Conservation (phyloP, 1,140 invertebrate species). For the Sitophilus oryzae region DNA sequence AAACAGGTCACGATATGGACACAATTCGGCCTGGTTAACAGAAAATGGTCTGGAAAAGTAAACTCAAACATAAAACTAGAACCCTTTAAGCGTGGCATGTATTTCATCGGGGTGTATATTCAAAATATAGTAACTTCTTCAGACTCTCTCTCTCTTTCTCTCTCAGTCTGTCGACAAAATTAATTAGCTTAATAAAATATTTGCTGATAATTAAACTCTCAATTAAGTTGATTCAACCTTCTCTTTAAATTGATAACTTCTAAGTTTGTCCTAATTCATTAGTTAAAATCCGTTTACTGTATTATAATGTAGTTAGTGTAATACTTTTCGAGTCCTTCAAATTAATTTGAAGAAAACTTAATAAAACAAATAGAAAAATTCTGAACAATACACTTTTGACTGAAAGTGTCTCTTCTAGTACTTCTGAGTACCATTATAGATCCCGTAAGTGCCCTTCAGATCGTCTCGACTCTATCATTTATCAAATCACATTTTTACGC, state of each 20-base stretch:
- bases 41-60: neutral
- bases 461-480: conserved; percentile 19
- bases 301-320: too few species aligned
- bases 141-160: conserved; percentile 11
- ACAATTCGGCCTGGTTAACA: neutral
- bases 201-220: conserved; percentile 25
- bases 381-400: too few species aligned
- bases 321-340: too few species aligned
- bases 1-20: too few species aligned
- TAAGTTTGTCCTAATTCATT: conserved; percentile 20
- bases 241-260: conserved; percentile 20
- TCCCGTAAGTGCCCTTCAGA: conserved; percentile 22
- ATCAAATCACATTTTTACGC: conserved; percentile 28
- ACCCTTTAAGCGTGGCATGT: neutral
- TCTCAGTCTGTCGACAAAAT: conserved; percentile 18
- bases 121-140: conserved; percentile 22
- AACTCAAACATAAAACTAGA: neutral
- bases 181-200: conserved; percentile 27
- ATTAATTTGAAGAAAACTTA: too few species aligned
- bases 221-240: conserved; percentile 19
- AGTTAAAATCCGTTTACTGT: conserved; percentile 9
- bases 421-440: conserved; percentile 10
- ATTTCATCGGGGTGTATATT: conserved; percentile 17
- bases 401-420: too few species aligned
- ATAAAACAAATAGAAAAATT: too few species aligned